Conservation (phyloP, 2,888 invertebrate species). For the Drosophila engyochracea region DNA sequence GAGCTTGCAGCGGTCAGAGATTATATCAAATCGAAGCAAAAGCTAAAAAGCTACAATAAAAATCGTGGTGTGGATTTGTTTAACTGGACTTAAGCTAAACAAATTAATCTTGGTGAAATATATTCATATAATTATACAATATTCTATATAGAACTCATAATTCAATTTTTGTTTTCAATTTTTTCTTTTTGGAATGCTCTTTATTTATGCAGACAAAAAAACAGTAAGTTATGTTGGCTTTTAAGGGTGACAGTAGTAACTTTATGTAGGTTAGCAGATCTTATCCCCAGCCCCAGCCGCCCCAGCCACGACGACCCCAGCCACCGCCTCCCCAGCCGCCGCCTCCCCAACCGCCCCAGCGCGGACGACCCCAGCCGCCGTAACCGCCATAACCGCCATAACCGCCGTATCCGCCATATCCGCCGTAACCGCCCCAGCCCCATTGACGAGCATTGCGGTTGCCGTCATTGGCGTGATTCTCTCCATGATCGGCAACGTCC, state of each 20-base stretch:
- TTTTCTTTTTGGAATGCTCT: constrained; percentile 46
- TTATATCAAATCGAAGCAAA: constrained; percentile 49
- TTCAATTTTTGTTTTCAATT: background rate
- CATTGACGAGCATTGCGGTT: background rate
- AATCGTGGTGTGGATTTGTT: background rate
- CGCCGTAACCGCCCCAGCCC: background rate
- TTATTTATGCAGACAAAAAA: constrained; percentile 46
- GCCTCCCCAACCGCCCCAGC: constrained; percentile 29
- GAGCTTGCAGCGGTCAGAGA: constrained; percentile 11
- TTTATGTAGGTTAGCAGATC: too few species aligned
- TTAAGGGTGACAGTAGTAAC: background rate
- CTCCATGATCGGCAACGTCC: constrained; percentile 55
- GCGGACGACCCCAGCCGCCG: constrained; percentile 27
- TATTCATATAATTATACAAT: background rate
- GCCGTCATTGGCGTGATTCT: constrained; percentile 1
- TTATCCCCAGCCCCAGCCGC: constrained; percentile 31
- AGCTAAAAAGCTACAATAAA: too few species aligned
- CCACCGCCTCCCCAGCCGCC: constrained; percentile 30
- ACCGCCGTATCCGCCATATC: constrained; percentile 5
- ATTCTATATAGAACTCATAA: background rate
- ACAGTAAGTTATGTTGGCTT: background rate
- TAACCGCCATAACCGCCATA: background rate
- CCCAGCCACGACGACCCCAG: background rate
- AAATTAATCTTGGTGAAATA: background rate
- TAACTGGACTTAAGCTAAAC: background rate